These are phyloP conservation scores for Ochlodes sylvanus DNA, from an alignment of 2,888 invertebrate genomes.

Conservation along the genomic window DNA sequence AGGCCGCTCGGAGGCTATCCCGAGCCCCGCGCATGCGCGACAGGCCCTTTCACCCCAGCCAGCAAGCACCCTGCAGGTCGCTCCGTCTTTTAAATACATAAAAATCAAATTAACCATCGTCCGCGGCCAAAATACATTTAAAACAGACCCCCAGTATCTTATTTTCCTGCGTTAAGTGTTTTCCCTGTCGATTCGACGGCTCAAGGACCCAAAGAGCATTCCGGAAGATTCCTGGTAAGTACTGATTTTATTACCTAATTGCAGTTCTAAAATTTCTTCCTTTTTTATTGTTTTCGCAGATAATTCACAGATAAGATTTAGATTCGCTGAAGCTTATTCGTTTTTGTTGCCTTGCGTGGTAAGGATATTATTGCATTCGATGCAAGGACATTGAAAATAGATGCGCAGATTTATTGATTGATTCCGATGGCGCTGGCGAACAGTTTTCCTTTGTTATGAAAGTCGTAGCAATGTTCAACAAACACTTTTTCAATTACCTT, in stretches of 20 bases:
- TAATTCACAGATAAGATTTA: too few species aligned
- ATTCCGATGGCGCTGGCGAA: not conserved
- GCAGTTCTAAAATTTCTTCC: not conserved
- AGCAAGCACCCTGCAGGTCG: not conserved
- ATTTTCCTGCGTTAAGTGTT: not conserved
- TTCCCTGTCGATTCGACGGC: not conserved
- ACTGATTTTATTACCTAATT: not conserved
- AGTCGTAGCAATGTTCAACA: too few species aligned
- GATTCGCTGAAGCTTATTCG: not conserved
- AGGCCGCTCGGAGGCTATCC: not conserved
- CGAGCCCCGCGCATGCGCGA: conserved; percentile 7
- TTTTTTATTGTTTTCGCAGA: not conserved
- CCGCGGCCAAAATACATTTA: not conserved
- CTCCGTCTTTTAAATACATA: conserved; percentile 10
- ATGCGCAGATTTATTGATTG: conserved; percentile 13
- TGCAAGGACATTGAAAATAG: not conserved
- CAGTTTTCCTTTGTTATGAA: not conserved
- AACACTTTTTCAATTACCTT: too few species aligned
- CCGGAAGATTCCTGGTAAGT: not conserved
- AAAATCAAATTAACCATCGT: not conserved
- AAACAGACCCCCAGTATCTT: not conserved
- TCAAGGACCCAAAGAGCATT: not conserved
- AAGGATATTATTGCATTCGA: not conserved
- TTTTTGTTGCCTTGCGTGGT: not conserved
- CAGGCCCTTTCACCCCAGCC: not conserved